Percentiles rank a stretch among this genome's conserved stretches.
These are phyloP conservation scores for Menidia menidia DNA, from an alignment of 2,797 vertebrate genomes.

Conservation along the genomic window DNA sequence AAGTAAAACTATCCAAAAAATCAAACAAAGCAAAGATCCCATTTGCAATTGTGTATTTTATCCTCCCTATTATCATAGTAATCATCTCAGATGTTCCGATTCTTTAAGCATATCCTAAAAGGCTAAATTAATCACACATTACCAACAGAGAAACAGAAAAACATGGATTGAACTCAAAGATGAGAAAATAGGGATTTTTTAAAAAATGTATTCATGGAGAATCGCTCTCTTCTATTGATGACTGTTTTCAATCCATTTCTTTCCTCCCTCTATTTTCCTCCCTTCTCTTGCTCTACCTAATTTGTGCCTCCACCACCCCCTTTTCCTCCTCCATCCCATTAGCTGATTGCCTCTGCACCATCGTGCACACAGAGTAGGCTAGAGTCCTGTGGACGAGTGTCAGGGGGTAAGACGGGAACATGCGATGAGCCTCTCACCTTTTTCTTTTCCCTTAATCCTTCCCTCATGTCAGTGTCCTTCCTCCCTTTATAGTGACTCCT, in stretches of 20 bases:
- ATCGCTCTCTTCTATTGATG: constrained; percentile 26
- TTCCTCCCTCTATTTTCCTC: not conserved
- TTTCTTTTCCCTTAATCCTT: constrained; percentile 33
- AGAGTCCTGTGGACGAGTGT: constrained; percentile 27
- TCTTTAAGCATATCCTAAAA: not conserved
- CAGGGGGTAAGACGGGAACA: constrained; percentile 35
- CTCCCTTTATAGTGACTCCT: not conserved
- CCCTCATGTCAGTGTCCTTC: constrained; percentile 19
- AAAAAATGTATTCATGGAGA: constrained; percentile 25
- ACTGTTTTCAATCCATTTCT: not conserved
- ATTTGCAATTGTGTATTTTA: not conserved
- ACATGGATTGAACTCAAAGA: constrained; percentile 8
- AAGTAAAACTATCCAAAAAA: not conserved
- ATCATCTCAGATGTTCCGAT: not conserved
- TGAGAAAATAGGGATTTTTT: not conserved
- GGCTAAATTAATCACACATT: not conserved
- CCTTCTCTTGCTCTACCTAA: not conserved
- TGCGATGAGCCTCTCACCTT: constrained; percentile 48
- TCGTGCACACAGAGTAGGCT: not conserved
- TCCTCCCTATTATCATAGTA: not conserved
- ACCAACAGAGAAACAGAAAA: not conserved
- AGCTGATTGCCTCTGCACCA: constrained; percentile 74
- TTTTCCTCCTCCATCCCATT: constrained; percentile 67
- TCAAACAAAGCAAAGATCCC: not conserved
- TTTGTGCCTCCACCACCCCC: constrained; percentile 3